phyloP scores from a whole-genome alignment of 2,113 vertebrate species.

The Myiagra hebetior region DNA sequence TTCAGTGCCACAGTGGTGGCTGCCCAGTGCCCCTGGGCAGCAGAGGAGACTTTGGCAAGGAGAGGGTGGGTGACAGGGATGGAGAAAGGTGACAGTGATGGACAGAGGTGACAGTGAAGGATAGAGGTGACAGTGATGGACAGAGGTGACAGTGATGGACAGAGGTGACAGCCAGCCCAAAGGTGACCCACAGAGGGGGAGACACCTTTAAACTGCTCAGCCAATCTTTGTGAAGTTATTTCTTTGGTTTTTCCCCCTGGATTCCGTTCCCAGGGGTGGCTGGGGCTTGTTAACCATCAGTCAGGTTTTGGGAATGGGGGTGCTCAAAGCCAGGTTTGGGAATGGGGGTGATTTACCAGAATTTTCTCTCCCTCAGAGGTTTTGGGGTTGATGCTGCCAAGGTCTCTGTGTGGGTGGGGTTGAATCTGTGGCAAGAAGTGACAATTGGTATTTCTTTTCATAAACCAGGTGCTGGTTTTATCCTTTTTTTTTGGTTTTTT shows the following conservation, averaged over 20 bases:
- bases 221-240: not conserved
- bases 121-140: no score
- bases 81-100: accelerated
- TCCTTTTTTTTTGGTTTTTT: not conserved
- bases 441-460: not conserved
- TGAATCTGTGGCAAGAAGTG: not conserved
- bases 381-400: not conserved
- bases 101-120: not conserved
- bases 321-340: not conserved
- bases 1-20: not conserved
- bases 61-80: accelerated
- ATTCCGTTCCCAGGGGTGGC: not conserved
- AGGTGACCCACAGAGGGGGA: accelerated
- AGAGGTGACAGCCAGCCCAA: accelerated
- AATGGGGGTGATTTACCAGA: not conserved
- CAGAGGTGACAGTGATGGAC: not conserved
- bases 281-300: not conserved
- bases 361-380: not conserved
- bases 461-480: not conserved
- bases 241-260: not conserved
- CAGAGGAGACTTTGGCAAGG: accelerated
- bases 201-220: not conserved
- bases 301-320: not conserved
- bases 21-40: accelerated
- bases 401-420: accelerated